Conservation (phyloP, 2,888 invertebrate genomes). For the Eilema caniola region DNA sequence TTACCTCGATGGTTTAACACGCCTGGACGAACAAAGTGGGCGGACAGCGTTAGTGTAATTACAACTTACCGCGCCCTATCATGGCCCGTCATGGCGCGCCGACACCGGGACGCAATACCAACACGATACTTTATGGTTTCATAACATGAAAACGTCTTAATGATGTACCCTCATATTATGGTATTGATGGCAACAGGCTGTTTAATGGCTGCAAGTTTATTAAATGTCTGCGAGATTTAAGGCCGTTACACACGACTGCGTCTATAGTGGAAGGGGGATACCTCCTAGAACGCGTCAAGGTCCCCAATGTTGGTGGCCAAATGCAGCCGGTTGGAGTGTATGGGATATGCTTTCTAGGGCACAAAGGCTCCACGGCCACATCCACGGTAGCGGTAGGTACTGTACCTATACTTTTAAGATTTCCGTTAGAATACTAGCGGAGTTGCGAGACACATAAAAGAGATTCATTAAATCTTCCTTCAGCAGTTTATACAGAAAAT, state of each 20-base stretch:
- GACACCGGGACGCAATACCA: slow-evolving; percentile 25
- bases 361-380: too few relatives aligned
- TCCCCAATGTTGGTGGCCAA: neutral
- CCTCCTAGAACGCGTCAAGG: too few relatives aligned
- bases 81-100: slow-evolving; percentile 34
- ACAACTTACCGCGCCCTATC: slow-evolving; percentile 47
- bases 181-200: slow-evolving; percentile 33
- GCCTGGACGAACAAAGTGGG: neutral
- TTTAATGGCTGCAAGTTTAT: slow-evolving; percentile 23
- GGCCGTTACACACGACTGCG: neutral
- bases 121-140: slow-evolving; percentile 53
- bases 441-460: too few relatives aligned
- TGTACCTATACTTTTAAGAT: too few relatives aligned
- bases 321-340: neutral
- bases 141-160: slow-evolving; percentile 52
- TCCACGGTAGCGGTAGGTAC: too few relatives aligned
- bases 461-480: too few relatives aligned
- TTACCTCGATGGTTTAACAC: neutral
- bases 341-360: too few relatives aligned
- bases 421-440: too few relatives aligned
- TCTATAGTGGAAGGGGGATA: neutral
- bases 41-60: slow-evolving; percentile 31
- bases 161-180: slow-evolving; percentile 18
- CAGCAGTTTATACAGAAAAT: too few relatives aligned
- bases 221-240: slow-evolving; percentile 5